Percentiles rank a stretch among this genome's conserved stretches.
Evolutionary conservation across 2,113 vertebrate genomes (phyloP).

Genomic region (Spea bombifrons): DNA sequence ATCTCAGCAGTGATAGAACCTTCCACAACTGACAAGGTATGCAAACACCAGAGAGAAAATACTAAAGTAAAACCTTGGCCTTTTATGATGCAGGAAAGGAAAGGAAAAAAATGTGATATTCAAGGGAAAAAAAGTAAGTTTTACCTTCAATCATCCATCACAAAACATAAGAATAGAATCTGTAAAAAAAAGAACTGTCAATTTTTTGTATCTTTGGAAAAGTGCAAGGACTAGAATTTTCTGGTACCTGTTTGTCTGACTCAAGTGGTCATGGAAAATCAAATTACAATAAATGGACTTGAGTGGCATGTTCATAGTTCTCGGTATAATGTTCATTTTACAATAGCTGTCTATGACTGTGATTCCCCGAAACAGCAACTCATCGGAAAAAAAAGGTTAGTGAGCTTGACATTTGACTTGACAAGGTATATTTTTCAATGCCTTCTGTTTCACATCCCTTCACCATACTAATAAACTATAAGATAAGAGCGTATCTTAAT

Average conservation of each 20-base stretch:
- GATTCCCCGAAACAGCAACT: conserved; percentile 7
- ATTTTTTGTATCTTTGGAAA: conserved; percentile 16
- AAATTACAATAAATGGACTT: conserved; percentile 9
- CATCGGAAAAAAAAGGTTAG: not conserved
- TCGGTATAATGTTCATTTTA: conserved; percentile 8
- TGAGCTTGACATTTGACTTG: too few relatives aligned
- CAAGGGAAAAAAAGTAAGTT: conserved; percentile 5
- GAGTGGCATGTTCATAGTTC: conserved; percentile 22
- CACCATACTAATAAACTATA: too few relatives aligned
- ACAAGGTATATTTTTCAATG: too few relatives aligned
- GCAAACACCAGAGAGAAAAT: conserved; percentile 39
- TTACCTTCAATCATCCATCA: conserved; percentile 29
- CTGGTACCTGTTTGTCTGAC: conserved; percentile 29
- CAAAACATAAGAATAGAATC: conserved; percentile 14
- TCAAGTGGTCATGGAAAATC: conserved; percentile 26
- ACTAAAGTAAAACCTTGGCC: conserved; percentile 38
- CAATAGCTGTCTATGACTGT: conserved; percentile 10
- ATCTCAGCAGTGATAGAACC: conserved; percentile 45
- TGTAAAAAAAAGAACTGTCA: conserved; percentile 25
- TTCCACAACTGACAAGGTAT: conserved; percentile 40
- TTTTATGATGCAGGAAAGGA: conserved; percentile 6
- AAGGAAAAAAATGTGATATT: conserved; percentile 25
- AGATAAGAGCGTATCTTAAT: too few relatives aligned
- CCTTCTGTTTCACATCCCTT: not conserved
- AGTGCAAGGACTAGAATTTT: conserved; percentile 22